Evolutionary conservation across 2,797 vertebrate genomes (phyloP).

Genomic region (Phalanger gymnotis): DNA sequence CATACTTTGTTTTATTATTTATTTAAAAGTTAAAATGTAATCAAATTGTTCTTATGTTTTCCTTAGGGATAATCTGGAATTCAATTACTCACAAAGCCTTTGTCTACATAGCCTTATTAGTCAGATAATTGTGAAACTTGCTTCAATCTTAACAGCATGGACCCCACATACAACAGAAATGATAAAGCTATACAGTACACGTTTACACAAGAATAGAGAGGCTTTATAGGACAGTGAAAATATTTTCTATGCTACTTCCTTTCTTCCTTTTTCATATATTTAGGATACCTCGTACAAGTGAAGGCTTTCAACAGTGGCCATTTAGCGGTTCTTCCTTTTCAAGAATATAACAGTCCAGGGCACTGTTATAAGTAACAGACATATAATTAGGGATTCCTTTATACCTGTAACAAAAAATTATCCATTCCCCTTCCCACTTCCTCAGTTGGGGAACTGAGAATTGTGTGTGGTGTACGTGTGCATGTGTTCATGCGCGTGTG

Average conservation of each 20-base stretch:
- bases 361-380: not conserved
- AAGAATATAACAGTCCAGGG: not conserved
- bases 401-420: not conserved
- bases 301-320: not conserved
- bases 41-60: not conserved
- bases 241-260: not conserved
- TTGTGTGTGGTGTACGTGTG: too few species aligned
- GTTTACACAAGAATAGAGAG: not conserved
- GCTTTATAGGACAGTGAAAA: not conserved
- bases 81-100: not conserved
- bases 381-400: not conserved
- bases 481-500: too few species aligned
- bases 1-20: not conserved
- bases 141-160: not conserved
- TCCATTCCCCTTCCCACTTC: not conserved
- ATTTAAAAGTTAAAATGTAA: not conserved
- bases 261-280: not conserved
- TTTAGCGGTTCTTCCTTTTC: not conserved
- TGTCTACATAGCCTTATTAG: not conserved
- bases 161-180: not conserved
- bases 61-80: not conserved
- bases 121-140: not conserved
- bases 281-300: not conserved
- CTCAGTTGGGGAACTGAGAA: not conserved
- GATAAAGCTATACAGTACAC: not conserved